Percentiles rank a stretch among this genome's conserved stretches.
Conservation (phyloP, 2,113 vertebrate genomes). For the Leucosticte australis region DNA sequence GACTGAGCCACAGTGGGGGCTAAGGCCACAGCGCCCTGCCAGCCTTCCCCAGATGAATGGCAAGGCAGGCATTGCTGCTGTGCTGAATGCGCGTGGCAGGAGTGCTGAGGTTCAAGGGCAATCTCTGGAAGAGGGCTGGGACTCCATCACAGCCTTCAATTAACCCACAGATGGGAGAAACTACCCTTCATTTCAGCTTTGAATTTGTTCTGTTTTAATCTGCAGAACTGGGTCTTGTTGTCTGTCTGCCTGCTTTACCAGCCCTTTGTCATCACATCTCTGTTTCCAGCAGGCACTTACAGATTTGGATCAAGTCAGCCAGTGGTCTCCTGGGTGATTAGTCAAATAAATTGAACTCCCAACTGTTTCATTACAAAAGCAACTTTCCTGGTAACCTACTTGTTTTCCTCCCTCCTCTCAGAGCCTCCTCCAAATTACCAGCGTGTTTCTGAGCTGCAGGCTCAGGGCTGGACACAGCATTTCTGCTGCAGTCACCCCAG, state of each 20-base stretch:
- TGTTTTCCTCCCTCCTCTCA: neutral
- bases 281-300: neutral
- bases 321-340: neutral
- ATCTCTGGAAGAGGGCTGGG: neutral
- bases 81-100: neutral
- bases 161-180: neutral
- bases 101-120: neutral
- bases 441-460: neutral
- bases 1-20: accelerated
- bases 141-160: neutral
- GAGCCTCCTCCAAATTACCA: neutral
- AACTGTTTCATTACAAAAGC: neutral
- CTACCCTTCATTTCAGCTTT: neutral
- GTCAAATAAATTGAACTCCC: neutral
- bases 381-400: neutral
- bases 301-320: neutral
- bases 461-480: neutral
- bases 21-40: accelerated
- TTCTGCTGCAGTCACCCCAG: neutral
- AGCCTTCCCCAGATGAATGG: neutral
- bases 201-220: neutral
- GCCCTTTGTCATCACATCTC: neutral
- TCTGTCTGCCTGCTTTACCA: neutral
- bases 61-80: neutral
- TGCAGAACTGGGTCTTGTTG: neutral